A percentile compares a stretch with the other conserved stretches of the same genome.
Evolutionary conservation across 2,888 invertebrate genomes (phyloP).

Genomic region (Meteorus cinctellus): DNA sequence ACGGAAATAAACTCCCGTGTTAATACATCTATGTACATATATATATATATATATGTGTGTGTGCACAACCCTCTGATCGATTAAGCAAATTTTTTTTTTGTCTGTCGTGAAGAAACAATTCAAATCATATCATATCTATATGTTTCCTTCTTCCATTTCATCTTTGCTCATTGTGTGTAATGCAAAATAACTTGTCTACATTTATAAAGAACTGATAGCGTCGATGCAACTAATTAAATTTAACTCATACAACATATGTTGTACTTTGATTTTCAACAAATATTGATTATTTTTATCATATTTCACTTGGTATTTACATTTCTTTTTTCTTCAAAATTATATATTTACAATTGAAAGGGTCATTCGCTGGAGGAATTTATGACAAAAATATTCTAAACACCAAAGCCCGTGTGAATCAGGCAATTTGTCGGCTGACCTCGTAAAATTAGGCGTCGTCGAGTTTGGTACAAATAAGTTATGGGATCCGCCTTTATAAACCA

Average conservation of each 20-base stretch:
- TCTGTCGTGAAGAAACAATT: not conserved
- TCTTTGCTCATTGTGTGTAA: not conserved
- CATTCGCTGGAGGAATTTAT: slow-evolving; percentile 43
- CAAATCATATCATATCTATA: not conserved
- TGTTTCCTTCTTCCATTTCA: not conserved
- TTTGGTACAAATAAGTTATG: slow-evolving; percentile 50
- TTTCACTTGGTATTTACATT: not conserved
- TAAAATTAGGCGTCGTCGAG: slow-evolving; percentile 38
- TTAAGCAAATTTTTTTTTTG: not conserved
- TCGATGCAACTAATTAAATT: not conserved
- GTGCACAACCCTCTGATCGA: not conserved
- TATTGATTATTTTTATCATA: not conserved
- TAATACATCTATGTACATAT: not conserved
- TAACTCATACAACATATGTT: not conserved
- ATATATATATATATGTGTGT: not conserved
- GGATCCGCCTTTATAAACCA: slow-evolving; percentile 39
- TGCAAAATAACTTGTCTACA: not conserved
- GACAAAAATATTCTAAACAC: slow-evolving; percentile 47
- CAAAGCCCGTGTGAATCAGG: slow-evolving; percentile 1
- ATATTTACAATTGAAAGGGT: slow-evolving; percentile 14
- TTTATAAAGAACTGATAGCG: not conserved
- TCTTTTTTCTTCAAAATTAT: slow-evolving; percentile 5
- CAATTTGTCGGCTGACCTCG: slow-evolving; percentile 34
- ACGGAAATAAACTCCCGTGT: not conserved
- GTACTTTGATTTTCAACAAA: not conserved